Evolutionary conservation across 2,888 invertebrate species (phyloP), one percentile per base, ranked within the genome.

Genomic region (Cryptus viduatorius): DNA sequence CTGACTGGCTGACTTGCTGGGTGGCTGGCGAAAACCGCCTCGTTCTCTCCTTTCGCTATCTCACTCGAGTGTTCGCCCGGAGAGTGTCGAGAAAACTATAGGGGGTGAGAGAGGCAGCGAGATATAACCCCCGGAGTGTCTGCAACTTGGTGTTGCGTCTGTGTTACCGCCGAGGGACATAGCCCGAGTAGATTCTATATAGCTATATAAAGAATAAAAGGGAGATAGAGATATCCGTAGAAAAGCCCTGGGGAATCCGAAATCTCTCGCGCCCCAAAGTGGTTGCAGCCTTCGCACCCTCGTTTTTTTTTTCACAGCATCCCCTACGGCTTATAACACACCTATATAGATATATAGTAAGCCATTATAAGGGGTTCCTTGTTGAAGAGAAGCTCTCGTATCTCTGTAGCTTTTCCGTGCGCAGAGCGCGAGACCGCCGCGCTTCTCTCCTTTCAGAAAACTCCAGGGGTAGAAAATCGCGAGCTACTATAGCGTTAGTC

Each of bases 221-320:
- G 76, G 86, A 87, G 84, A 83, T 78, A 83, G 86, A 85, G 79
- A 82, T 86, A 83, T 87, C 86, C 79, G 73, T 86, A 86, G 89
- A 72, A 82, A 84, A 89, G 91, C 91, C 92, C 90, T 90, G 91
- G 91, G 92, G 92, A 89, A 91, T 89, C 90, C 91, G 90, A 93
- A 93, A 93, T 93, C 93, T 93, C 93, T 93, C 92, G 92, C 93
- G 91, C 92, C 93, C 93, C 92, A 91, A 93, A 93, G 93, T 93
- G 93, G 93, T 91, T 91, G 92, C 91, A 91, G 92, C 90, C 90
- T 90, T 88, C 92, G 90, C 92, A 91, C 91, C 89, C 92, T 85
- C 87, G 87, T 85, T 86, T 87, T 90, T 92, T 92, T 93, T 92
- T 85, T 85, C 92, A 88, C 93, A 92, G 92, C 93, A 91, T 92